phyloP scores from a whole-genome alignment of 2,797 vertebrate genomes.

The Platalea minor region DNA sequence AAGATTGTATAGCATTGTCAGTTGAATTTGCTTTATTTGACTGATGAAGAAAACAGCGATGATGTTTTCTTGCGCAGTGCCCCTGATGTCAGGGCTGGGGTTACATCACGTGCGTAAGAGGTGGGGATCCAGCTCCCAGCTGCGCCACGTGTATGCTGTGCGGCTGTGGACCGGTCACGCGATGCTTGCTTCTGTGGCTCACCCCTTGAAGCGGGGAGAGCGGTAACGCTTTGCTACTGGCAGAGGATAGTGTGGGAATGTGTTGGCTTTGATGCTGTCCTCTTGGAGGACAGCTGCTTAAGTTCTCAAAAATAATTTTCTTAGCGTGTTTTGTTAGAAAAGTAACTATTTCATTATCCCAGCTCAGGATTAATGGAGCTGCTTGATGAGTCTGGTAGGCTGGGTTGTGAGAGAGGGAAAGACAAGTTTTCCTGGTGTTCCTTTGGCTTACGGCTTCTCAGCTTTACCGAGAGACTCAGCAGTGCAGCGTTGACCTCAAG shows the following conservation, averaged over 20 bases:
- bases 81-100: background rate
- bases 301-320: background rate
- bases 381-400: background rate
- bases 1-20: rapidly evolving
- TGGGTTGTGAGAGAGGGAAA: background rate
- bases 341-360: background rate
- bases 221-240: background rate
- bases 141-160: no score
- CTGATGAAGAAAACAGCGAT: background rate
- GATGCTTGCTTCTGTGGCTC: no score
- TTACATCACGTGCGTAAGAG: rapidly evolving
- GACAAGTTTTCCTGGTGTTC: background rate
- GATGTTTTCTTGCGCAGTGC: background rate
- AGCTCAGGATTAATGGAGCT: background rate
- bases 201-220: background rate
- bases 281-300: background rate
- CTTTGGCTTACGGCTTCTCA: background rate
- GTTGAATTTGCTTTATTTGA: background rate
- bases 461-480: background rate
- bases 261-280: rapidly evolving
- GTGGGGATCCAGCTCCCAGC: background rate
- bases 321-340: background rate
- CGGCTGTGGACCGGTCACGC: background rate
- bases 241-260: background rate
- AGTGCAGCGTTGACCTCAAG: background rate